A percentile compares a stretch with the other conserved stretches of the same genome.
Conservation (phyloP, 2,888 invertebrate species). For the Ptychoptera albimana region DNA sequence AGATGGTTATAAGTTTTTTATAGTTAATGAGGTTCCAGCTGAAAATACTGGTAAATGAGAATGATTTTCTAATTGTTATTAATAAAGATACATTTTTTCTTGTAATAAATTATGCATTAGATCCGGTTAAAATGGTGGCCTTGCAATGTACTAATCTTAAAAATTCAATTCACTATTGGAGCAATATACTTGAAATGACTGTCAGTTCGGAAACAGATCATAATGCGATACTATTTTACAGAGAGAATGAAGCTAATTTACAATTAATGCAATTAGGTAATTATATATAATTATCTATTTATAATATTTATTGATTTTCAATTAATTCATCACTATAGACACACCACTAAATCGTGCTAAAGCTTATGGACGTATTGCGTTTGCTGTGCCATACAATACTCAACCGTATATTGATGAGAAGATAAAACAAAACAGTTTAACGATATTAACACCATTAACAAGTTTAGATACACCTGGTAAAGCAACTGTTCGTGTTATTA, state of each 20-base stretch:
- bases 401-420: conserved; percentile 60
- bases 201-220: conserved; percentile 46
- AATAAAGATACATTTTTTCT: conserved; percentile 7
- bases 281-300: background rate
- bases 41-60: conserved; percentile 32
- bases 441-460: conserved; percentile 75
- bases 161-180: conserved; percentile 73
- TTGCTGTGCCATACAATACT: conserved; percentile 65
- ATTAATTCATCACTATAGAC: conserved; percentile 29
- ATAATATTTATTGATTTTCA: conserved; percentile 1
- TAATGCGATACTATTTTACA: conserved; percentile 51
- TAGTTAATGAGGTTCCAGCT: conserved; percentile 57
- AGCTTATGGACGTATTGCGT: conserved; percentile 92
- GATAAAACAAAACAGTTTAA: conserved; percentile 51
- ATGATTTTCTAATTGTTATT: background rate
- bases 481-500: conserved; percentile 89
- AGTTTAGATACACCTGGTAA: conserved; percentile 95
- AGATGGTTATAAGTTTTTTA: conserved; percentile 78
- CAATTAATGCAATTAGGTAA: conserved; percentile 36
- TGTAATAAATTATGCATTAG: conserved; percentile 28
- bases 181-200: conserved; percentile 55
- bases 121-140: conserved; percentile 67
- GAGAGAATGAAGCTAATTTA: conserved; percentile 55
- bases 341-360: conserved; percentile 60
- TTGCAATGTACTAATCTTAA: conserved; percentile 61